Evolutionary conservation across 2,888 invertebrate genomes (phyloP).

Genomic region (Eupsilia transversa): DNA sequence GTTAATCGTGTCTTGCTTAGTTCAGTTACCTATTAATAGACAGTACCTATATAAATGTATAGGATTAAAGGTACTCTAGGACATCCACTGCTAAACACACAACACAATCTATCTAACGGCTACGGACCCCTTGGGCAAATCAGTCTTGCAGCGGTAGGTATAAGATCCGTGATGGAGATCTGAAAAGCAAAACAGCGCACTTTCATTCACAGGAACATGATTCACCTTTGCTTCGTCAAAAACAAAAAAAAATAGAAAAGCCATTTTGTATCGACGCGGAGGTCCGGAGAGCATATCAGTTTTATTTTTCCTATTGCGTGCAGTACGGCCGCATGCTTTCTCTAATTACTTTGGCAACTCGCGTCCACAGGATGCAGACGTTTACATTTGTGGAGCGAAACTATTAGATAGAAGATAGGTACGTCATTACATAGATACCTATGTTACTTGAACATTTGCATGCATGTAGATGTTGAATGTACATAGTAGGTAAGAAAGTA

Average conservation of each 20-base stretch:
- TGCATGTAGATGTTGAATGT: slow-evolving; percentile 39
- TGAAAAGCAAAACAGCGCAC: neutral
- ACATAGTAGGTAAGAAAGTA: slow-evolving; percentile 3
- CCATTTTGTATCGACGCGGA: slow-evolving; percentile 39
- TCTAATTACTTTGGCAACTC: slow-evolving; percentile 76
- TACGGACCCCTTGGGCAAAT: too few species aligned
- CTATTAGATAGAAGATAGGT: slow-evolving; percentile 57
- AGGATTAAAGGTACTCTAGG: neutral
- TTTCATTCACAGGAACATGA: slow-evolving; percentile 13
- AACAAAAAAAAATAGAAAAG: slow-evolving; percentile 25
- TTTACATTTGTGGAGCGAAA: slow-evolving; percentile 69
- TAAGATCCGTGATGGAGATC: neutral
- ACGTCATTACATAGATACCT: slow-evolving; percentile 31
- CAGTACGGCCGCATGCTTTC: slow-evolving; percentile 74
- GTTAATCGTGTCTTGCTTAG: neutral
- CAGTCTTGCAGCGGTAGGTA: neutral
- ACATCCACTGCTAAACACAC: neutral
- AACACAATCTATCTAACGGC: neutral
- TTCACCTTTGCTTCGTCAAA: slow-evolving; percentile 9
- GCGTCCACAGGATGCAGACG: slow-evolving; percentile 71
- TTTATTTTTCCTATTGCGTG: slow-evolving; percentile 68
- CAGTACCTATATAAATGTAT: neutral
- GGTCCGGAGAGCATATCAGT: slow-evolving; percentile 59
- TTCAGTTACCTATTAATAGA: neutral
- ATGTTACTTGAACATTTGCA: slow-evolving; percentile 45